Conservation (phyloP, 2,797 vertebrate genomes). For the Tympanoctomys barrerae region DNA sequence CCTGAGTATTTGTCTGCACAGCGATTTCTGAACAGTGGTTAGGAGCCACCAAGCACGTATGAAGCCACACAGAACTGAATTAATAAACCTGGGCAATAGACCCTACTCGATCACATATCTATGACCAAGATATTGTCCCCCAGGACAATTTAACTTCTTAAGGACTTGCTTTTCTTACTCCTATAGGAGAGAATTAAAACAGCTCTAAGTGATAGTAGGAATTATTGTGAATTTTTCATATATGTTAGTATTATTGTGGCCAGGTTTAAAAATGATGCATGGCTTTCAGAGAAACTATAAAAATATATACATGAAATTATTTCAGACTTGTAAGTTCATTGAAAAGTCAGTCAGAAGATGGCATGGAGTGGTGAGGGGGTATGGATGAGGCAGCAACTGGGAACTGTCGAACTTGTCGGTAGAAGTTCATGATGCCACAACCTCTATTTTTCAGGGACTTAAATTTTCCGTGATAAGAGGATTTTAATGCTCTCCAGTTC, state of each 20-base stretch:
- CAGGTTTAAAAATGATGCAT: not conserved
- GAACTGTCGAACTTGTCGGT: not conserved
- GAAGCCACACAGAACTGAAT: not conserved
- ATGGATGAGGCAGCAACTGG: not conserved
- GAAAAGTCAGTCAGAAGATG: not conserved
- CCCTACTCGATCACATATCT: not conserved
- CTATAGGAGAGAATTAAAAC: not conserved
- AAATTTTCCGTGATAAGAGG: slow-evolving; percentile 9
- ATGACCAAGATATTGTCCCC: too few relatives aligned
- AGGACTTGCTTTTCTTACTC: not conserved
- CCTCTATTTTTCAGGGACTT: not conserved
- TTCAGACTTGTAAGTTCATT: not conserved
- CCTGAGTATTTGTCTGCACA: not conserved
- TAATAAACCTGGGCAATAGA: not conserved
- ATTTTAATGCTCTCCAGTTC: not conserved
- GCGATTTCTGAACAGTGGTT: not conserved
- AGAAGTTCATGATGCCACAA: not conserved
- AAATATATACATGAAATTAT: slow-evolving; percentile 5
- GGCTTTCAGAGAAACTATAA: not conserved
- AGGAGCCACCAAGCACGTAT: not conserved
- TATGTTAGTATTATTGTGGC: not conserved
- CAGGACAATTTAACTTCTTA: not conserved
- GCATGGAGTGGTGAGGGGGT: not conserved
- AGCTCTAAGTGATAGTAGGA: not conserved
- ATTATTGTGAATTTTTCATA: not conserved